Conservation (phyloP, 2,113 vertebrate species). For the Anas platyrhynchos region DNA sequence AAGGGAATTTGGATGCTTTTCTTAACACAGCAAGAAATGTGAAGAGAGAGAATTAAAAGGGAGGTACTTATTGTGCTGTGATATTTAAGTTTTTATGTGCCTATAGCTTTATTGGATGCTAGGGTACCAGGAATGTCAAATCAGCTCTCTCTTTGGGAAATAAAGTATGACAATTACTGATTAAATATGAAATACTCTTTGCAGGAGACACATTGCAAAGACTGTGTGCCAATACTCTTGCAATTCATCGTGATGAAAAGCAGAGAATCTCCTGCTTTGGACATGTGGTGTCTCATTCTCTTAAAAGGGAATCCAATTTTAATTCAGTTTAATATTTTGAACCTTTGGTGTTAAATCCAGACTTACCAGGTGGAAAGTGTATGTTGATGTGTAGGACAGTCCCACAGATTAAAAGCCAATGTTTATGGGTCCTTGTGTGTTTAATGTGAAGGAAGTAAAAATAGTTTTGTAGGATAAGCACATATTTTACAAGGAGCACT, state of each 20-base stretch:
- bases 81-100: neutral
- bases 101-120: neutral
- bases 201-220: neutral
- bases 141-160: neutral
- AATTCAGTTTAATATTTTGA: neutral
- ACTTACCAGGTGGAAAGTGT: neutral
- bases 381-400: neutral
- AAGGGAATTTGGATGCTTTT: neutral
- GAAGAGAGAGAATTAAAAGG: neutral
- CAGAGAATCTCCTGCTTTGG: neutral
- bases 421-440: neutral
- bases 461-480: neutral
- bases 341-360: neutral
- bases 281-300: neutral
- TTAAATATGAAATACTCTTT: neutral
- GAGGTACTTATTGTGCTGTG: neutral
- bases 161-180: neutral
- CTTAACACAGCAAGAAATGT: neutral
- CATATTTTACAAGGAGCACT: slow-evolving; percentile 3
- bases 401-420: neutral
- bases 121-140: neutral
- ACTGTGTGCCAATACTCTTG: neutral
- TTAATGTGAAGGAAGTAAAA: neutral
- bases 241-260: neutral
- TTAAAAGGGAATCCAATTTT: neutral